Evolutionary conservation across 1,140 invertebrate genomes (phyloP).

Genomic region (Diuraphis noxia): DNA sequence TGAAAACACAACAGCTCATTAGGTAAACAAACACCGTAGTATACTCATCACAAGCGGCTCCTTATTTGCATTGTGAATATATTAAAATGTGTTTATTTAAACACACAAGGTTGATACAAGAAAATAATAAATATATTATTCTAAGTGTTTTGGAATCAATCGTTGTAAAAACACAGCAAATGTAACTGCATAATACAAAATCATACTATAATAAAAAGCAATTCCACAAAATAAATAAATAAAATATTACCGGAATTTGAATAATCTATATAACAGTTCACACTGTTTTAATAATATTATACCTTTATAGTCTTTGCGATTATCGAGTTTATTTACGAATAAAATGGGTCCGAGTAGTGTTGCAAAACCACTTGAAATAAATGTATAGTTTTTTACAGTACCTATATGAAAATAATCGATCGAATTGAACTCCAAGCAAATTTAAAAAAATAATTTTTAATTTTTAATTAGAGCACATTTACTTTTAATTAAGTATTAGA

Average conservation of each 20-base stretch:
- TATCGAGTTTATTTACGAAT: background rate
- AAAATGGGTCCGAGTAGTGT: background rate
- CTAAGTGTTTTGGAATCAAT: background rate
- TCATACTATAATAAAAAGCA: conserved; percentile 5
- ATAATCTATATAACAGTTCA: background rate
- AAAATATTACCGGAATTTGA: background rate
- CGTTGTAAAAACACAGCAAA: background rate
- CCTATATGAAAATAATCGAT: background rate
- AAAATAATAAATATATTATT: background rate
- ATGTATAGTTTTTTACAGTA: background rate
- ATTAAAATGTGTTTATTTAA: background rate
- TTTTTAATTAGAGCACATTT: too few relatives aligned
- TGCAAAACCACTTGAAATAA: background rate
- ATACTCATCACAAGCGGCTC: background rate
- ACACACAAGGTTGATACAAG: background rate
- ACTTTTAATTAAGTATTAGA: background rate
- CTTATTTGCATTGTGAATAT: conserved; percentile 11
- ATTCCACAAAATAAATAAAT: background rate
- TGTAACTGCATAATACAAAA: background rate
- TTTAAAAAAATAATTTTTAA: background rate
- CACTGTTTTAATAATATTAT: conserved; percentile 9
- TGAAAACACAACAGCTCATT: conserved; percentile 14
- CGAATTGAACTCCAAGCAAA: background rate
- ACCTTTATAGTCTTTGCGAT: background rate
- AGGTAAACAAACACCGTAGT: conserved; percentile 11